These are phyloP conservation scores for Pterocles gutturalis DNA, from an alignment of 2,113 vertebrate species.

Conservation along the genomic window DNA sequence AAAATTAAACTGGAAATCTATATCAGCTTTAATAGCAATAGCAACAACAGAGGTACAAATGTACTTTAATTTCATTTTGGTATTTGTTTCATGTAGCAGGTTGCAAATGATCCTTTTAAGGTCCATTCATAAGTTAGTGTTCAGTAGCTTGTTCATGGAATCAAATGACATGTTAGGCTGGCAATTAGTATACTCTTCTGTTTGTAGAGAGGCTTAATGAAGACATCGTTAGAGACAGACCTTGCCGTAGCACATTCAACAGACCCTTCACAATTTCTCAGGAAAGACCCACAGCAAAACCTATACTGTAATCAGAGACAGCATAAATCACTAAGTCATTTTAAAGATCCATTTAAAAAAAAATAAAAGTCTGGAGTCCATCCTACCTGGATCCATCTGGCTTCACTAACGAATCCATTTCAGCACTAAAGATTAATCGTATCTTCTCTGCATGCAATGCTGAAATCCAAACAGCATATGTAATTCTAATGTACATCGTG, in stretches of 20 bases:
- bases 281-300: not conserved
- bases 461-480: not conserved
- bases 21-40: not conserved
- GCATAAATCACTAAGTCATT: not conserved
- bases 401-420: not conserved
- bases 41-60: not conserved
- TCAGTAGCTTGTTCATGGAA: slow-evolving; percentile 14
- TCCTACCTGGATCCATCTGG: not conserved
- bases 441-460: not conserved
- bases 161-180: slow-evolving; percentile 11
- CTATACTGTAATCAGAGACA: not conserved
- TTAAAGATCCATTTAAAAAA: not conserved
- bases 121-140: not conserved
- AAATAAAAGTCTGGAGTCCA: not conserved
- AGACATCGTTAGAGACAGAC: slow-evolving; percentile 48
- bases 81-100: slow-evolving; percentile 27
- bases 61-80: not conserved
- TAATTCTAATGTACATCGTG: not conserved
- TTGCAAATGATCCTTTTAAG: slow-evolving; percentile 26
- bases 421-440: not conserved
- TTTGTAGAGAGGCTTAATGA: slow-evolving; percentile 39
- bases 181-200: slow-evolving; percentile 28
- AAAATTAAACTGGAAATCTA: not conserved
- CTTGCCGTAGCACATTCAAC: not conserved
- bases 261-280: not conserved